Conservation (phyloP, 2,797 vertebrate species). For the Psittacula echo region DNA sequence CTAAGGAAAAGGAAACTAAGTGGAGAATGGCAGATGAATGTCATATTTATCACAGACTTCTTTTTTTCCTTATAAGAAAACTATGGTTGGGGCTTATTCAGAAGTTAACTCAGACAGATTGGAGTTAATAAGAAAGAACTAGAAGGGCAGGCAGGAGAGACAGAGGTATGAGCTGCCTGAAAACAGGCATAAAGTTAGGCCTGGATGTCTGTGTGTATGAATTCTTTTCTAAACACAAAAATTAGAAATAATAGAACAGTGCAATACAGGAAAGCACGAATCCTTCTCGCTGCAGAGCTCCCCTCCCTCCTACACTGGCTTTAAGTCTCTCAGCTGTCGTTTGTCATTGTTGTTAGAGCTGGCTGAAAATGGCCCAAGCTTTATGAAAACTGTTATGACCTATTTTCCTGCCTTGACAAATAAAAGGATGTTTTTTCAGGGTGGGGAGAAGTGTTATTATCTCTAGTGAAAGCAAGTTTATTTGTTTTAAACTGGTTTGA, state of each 20-base stretch:
- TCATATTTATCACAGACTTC: background rate
- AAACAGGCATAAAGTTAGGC: background rate
- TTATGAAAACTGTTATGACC: slow-evolving; percentile 45
- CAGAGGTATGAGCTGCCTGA: background rate
- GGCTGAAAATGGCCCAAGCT: slow-evolving; percentile 34
- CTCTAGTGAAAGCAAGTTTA: slow-evolving; percentile 58
- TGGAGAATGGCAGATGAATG: background rate
- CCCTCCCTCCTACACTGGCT: background rate
- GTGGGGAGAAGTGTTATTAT: slow-evolving; percentile 56
- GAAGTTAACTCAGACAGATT: background rate
- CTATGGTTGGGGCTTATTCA: background rate
- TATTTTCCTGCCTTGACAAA: slow-evolving; percentile 58
- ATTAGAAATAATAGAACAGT: slow-evolving; percentile 18
- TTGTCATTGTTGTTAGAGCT: background rate
- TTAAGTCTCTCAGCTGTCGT: background rate
- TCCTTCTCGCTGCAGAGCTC: background rate
- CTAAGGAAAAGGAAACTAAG: background rate
- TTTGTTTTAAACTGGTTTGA: slow-evolving; percentile 45
- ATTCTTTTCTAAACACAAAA: slow-evolving; percentile 13
- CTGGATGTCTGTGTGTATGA: background rate
- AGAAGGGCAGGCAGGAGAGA: background rate
- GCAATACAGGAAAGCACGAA: background rate
- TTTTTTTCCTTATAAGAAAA: background rate
- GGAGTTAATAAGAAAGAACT: background rate
- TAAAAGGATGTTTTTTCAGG: slow-evolving; percentile 55